phyloP scores from a whole-genome alignment of 2,113 vertebrate species.

The Nicator chloris region DNA sequence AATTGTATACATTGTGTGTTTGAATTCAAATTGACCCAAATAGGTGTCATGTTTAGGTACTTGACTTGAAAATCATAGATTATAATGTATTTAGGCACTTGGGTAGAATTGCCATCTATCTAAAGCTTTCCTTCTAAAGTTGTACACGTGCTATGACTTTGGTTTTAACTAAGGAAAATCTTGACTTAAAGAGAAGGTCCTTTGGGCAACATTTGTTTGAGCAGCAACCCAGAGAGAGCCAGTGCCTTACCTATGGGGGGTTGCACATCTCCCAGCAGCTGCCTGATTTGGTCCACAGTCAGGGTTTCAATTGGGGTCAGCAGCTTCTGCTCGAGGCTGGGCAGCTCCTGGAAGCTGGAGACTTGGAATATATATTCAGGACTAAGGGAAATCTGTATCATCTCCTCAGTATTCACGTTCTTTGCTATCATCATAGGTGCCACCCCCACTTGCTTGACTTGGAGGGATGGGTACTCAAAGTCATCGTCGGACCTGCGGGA shows the following conservation, averaged over 20 bases:
- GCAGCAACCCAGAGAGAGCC: not conserved
- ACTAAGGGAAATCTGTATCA: conserved; percentile 83
- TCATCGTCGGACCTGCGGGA: conserved; percentile 84
- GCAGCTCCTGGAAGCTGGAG: conserved; percentile 81
- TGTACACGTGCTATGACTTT: not conserved
- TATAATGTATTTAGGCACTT: not conserved
- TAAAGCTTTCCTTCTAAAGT: not conserved
- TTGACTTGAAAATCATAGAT: not conserved
- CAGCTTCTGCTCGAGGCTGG: conserved; percentile 79
- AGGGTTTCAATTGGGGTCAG: conserved; percentile 80
- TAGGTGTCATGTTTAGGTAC: not conserved
- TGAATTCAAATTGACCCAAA: not conserved
- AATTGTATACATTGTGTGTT: not conserved
- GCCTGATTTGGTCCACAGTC: conserved; percentile 65
- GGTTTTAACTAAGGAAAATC: not conserved
- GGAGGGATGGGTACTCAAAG: conserved; percentile 73
- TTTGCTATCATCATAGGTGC: conserved; percentile 84
- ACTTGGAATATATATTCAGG: conserved; percentile 81
- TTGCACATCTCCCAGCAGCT: conserved; percentile 22
- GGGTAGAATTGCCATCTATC: not conserved
- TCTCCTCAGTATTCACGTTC: conserved; percentile 76
- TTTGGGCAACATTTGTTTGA: not conserved
- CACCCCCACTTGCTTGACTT: conserved; percentile 81
- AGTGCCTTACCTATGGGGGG: conserved; percentile 30
- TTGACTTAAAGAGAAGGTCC: not conserved